Conservation (phyloP, 1,140 invertebrate species). For the Drosophila ohnishii region DNA sequence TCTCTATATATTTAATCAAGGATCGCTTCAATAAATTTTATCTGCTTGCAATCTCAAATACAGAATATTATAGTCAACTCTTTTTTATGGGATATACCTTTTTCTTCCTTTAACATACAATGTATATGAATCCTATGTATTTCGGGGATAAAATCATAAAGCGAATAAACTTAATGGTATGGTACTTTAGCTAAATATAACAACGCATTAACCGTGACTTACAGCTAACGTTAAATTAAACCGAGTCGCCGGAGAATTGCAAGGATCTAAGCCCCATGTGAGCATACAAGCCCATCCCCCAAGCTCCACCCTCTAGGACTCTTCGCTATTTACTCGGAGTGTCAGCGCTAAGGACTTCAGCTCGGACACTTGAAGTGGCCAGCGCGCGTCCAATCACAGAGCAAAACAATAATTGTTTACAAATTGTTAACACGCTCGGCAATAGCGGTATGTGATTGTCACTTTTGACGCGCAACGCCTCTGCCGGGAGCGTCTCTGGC, state of each 20-base stretch:
- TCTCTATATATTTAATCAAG: background rate
- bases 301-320: constrained; percentile 11
- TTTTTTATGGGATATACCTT: background rate
- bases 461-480: constrained; percentile 75
- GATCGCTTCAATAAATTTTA: too few species aligned
- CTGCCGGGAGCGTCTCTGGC: constrained; percentile 43
- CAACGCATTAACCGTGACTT: background rate
- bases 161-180: background rate
- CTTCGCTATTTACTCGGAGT: constrained; percentile 62
- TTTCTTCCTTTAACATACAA: background rate
- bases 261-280: background rate
- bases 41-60: background rate
- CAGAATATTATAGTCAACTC: background rate
- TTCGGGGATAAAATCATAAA: background rate
- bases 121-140: background rate
- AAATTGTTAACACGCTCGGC: constrained; percentile 76
- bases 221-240: constrained; percentile 3
- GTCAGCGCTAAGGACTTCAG: constrained; percentile 53
- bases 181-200: background rate
- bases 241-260: constrained; percentile 4
- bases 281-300: constrained; percentile 2
- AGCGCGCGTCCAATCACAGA: constrained; percentile 71
- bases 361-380: constrained; percentile 58
- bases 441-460: constrained; percentile 67
- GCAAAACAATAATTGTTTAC: constrained; percentile 82